Percentiles rank a stretch among this genome's conserved stretches.
These are phyloP conservation scores for Agriotes lineatus DNA, from an alignment of 2,888 invertebrate genomes.

Conservation along the genomic window DNA sequence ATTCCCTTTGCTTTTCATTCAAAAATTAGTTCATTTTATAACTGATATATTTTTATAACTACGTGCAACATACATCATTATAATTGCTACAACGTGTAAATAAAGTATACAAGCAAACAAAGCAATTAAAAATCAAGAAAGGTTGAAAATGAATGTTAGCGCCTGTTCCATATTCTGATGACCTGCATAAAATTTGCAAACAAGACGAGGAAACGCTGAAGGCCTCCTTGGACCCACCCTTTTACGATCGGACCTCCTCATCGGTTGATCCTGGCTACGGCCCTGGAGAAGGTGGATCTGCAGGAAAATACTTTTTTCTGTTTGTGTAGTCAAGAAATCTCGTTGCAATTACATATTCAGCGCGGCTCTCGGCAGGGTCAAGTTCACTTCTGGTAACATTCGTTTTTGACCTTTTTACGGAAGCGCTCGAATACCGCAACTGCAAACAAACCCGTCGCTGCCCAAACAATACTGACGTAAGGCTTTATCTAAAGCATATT, in stretches of 20 bases:
- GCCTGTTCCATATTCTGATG: background rate
- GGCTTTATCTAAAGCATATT: conserved; percentile 35
- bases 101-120: no score
- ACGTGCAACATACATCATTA: no score
- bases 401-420: conserved; percentile 6
- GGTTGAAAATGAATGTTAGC: background rate
- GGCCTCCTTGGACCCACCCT: conserved; percentile 1
- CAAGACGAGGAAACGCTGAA: conserved; percentile 3
- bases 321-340: background rate
- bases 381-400: conserved; percentile 4
- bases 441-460: background rate
- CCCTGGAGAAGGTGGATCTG: background rate
- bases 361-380: background rate
- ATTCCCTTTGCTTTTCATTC: no score
- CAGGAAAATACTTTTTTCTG: background rate
- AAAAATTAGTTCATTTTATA: no score
- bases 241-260: background rate
- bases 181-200: background rate
- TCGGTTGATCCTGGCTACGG: background rate
- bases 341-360: background rate
- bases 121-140: no score
- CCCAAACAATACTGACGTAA: conserved; percentile 6
- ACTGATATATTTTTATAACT: no score
- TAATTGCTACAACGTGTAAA: no score
- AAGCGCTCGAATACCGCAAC: background rate